Conservation (phyloP, 2,888 invertebrate genomes). For the Mimas tiliae region DNA sequence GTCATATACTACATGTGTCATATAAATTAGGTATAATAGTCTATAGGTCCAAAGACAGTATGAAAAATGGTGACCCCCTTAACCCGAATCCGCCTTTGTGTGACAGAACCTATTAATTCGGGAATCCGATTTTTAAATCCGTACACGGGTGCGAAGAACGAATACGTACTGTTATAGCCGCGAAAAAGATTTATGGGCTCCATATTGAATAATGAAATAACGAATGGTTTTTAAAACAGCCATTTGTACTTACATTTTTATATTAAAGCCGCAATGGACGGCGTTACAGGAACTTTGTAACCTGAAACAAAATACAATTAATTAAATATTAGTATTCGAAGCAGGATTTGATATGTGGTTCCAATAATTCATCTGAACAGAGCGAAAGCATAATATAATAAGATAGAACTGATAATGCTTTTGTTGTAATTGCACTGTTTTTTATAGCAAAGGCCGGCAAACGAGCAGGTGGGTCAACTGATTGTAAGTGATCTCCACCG, state of each 20-base stretch:
- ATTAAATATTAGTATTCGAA: not conserved
- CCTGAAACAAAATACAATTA: constrained; percentile 56
- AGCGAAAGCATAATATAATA: not conserved
- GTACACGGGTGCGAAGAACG: not conserved
- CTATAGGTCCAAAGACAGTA: not conserved
- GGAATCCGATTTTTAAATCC: not conserved
- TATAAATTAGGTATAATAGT: too few species aligned
- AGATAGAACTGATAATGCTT: too few species aligned
- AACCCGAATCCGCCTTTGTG: not conserved
- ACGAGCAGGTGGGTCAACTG: too few species aligned
- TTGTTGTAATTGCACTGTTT: too few species aligned
- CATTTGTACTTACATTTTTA: constrained; percentile 65
- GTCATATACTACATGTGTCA: too few species aligned
- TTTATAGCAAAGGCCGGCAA: too few species aligned
- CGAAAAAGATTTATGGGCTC: not conserved
- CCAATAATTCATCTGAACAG: not conserved
- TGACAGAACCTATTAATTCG: constrained; percentile 6
- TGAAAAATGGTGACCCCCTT: not conserved
- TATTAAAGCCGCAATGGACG: constrained; percentile 70
- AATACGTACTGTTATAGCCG: not conserved
- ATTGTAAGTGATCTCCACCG: too few species aligned
- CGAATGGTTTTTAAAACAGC: constrained; percentile 28
- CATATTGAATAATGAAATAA: not conserved
- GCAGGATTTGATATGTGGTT: not conserved
- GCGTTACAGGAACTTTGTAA: constrained; percentile 75